These are phyloP conservation scores for Macrosiphum euphorbiae DNA, from an alignment of 2,888 invertebrate species.

Conservation along the genomic window DNA sequence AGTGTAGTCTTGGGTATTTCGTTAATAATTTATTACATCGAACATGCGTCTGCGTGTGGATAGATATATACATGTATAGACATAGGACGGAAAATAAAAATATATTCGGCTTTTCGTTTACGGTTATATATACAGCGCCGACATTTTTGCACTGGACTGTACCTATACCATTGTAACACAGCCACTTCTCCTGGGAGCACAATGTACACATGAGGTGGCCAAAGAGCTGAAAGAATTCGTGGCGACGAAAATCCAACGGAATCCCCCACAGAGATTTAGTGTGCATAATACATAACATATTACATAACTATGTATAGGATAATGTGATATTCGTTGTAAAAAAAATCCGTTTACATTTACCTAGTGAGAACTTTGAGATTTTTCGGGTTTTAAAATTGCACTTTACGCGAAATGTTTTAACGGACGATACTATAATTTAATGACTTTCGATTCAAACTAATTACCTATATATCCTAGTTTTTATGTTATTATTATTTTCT, in stretches of 20 bases:
- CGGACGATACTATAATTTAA: not conserved
- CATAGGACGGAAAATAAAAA: not conserved
- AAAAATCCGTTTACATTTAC: not conserved
- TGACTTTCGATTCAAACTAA: not conserved
- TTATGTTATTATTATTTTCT: not conserved
- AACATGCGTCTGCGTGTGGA: not conserved
- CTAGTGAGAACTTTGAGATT: not conserved
- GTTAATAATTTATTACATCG: slow-evolving; percentile 36
- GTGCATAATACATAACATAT: not conserved
- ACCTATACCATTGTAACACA: not conserved
- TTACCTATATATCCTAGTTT: not conserved
- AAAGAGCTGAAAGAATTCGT: not conserved
- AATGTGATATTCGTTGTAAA: not conserved
- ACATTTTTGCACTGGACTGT: not conserved
- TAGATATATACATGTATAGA: not conserved
- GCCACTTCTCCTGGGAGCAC: not conserved
- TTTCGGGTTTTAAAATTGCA: not conserved
- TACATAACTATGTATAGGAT: not conserved
- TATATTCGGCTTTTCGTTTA: not conserved
- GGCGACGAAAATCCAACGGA: not conserved
- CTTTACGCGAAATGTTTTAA: not conserved
- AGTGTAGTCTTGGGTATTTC: not conserved
- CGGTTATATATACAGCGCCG: not conserved
- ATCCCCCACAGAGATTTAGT: not conserved
- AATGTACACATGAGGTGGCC: not conserved